These are phyloP conservation scores for Zapus hudsonius DNA, from an alignment of 2,113 vertebrate genomes.

Conservation along the genomic window DNA sequence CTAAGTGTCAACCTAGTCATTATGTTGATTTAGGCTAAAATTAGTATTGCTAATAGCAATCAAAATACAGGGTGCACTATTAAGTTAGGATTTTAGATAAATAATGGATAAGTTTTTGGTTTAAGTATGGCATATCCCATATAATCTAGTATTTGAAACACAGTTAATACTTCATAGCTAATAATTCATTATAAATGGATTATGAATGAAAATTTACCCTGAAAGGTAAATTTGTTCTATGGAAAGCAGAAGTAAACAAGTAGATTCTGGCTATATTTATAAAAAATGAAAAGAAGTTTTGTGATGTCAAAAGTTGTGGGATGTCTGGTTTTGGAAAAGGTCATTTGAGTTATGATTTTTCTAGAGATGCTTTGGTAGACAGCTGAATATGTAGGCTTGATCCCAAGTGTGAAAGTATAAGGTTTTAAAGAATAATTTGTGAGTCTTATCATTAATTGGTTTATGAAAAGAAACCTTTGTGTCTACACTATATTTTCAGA, in stretches of 20 bases:
- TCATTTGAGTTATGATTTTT: neutral
- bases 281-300: neutral
- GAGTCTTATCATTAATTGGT: neutral
- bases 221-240: neutral
- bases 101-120: neutral
- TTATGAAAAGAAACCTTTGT: neutral
- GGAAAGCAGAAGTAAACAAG: neutral
- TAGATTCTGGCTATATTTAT: neutral
- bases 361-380: neutral
- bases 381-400: neutral
- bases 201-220: neutral
- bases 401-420: neutral
- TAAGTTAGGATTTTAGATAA: slow-evolving; percentile 36
- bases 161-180: neutral
- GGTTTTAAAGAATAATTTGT: neutral
- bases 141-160: neutral
- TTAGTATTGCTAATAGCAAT: slow-evolving; percentile 11
- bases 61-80: neutral
- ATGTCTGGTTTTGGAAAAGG: neutral
- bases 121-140: neutral
- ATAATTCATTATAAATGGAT: neutral
- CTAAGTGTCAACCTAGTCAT: neutral
- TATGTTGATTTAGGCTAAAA: slow-evolving; percentile 36
- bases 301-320: neutral
- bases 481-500: neutral